These are phyloP conservation scores for Rhagoletis zephyria DNA, from an alignment of 1,140 invertebrate genomes.

Conservation along the genomic window DNA sequence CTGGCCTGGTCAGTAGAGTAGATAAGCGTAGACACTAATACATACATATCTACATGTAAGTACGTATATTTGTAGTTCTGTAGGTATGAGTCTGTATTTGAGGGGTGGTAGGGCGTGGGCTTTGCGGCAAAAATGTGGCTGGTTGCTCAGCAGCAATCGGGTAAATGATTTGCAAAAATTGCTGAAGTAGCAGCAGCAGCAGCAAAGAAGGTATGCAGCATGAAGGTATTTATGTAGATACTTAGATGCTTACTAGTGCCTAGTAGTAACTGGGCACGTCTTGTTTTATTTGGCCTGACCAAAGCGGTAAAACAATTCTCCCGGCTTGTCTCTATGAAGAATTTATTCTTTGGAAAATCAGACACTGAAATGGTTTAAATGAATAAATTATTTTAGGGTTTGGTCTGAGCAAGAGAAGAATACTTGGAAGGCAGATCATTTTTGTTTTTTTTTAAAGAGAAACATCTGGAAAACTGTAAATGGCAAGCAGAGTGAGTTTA, in stretches of 20 bases:
- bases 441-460: no score
- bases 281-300: background rate
- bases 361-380: background rate
- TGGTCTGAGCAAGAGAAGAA: background rate
- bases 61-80: no score
- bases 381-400: background rate
- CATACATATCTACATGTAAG: background rate
- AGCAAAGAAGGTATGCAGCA: conserved; percentile 12
- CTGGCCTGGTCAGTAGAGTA: no score
- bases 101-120: background rate
- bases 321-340: background rate
- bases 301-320: background rate
- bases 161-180: conserved; percentile 39
- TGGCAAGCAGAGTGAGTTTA: no score
- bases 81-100: no score
- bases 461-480: no score
- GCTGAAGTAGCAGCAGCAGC: conserved; percentile 28
- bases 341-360: background rate
- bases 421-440: no score
- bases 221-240: background rate
- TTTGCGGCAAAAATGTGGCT: conserved; percentile 3
- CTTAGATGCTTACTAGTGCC: background rate
- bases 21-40: background rate
- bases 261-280: background rate
- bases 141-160: background rate